These are phyloP conservation scores for Caradrina kadenii DNA, from an alignment of 2,888 invertebrate genomes.

Conservation along the genomic window DNA sequence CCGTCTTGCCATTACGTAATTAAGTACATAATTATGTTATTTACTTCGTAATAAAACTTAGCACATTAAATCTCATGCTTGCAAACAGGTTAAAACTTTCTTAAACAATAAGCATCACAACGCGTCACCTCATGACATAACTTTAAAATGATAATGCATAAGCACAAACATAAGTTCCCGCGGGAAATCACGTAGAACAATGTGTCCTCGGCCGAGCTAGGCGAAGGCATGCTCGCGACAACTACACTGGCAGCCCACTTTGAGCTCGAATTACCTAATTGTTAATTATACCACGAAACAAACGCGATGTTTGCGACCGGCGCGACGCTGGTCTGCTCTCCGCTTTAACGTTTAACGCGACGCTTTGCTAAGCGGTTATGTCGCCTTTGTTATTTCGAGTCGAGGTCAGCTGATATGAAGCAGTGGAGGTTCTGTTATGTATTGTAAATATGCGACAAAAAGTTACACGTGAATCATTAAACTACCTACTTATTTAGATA, in stretches of 20 bases:
- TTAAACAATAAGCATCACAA: too few relatives aligned
- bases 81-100: too few relatives aligned
- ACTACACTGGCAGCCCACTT: conserved; percentile 65
- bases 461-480: background rate
- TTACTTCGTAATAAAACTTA: too few relatives aligned
- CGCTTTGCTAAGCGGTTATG: conserved; percentile 44
- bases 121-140: conserved; percentile 5
- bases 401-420: background rate
- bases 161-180: conserved; percentile 11
- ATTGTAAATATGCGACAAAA: background rate
- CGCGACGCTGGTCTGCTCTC: conserved; percentile 30
- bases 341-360: conserved; percentile 53
- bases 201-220: conserved; percentile 46
- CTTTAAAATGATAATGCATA: conserved; percentile 16
- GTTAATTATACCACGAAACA: conserved; percentile 70
- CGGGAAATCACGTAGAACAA: conserved; percentile 49
- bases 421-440: background rate
- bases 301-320: conserved; percentile 55
- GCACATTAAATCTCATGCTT: too few relatives aligned
- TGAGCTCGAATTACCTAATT: conserved; percentile 72
- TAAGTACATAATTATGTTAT: too few relatives aligned
- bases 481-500: background rate
- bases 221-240: conserved; percentile 66
- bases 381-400: conserved; percentile 37
- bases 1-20: too few relatives aligned